Evolutionary conservation across 2,888 invertebrate genomes (phyloP).

Genomic region (Eulithis testata): DNA sequence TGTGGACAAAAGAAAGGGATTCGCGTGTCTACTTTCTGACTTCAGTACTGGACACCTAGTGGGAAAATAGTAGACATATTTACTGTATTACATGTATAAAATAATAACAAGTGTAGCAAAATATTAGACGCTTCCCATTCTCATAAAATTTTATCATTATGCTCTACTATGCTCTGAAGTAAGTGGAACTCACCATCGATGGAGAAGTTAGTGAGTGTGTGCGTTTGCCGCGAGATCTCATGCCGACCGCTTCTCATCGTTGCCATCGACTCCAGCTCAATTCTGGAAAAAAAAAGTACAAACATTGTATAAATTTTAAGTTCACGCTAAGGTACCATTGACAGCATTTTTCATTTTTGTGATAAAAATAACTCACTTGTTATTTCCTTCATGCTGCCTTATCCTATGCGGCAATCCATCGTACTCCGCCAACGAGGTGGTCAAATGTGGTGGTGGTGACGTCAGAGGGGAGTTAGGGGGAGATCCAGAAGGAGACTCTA

Average conservation of each 20-base stretch:
- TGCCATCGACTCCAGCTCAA: slow-evolving; percentile 90
- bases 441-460: slow-evolving; percentile 63
- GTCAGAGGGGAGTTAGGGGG: slow-evolving; percentile 61
- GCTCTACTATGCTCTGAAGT: background rate
- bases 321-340: background rate
- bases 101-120: slow-evolving; percentile 25
- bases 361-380: slow-evolving; percentile 68
- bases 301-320: slow-evolving; percentile 3
- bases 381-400: slow-evolving; percentile 86
- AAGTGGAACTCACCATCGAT: slow-evolving; percentile 69
- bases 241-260: slow-evolving; percentile 86
- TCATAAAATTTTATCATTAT: background rate
- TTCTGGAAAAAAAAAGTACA: slow-evolving; percentile 69
- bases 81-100: slow-evolving; percentile 53
- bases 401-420: slow-evolving; percentile 85
- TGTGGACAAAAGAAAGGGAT: slow-evolving; percentile 82
- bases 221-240: slow-evolving; percentile 71
- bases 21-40: slow-evolving; percentile 82
- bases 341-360: no score
- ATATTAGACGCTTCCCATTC: background rate
- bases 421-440: slow-evolving; percentile 69
- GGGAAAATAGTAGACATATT: slow-evolving; percentile 77
- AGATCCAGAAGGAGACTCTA: slow-evolving; percentile 48
- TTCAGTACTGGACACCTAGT: slow-evolving; percentile 83
- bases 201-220: slow-evolving; percentile 73